Evolutionary conservation across 2,797 vertebrate genomes (phyloP), one percentile per base, ranked within the genome.

Genomic region (Cyclopterus lumpus): DNA sequence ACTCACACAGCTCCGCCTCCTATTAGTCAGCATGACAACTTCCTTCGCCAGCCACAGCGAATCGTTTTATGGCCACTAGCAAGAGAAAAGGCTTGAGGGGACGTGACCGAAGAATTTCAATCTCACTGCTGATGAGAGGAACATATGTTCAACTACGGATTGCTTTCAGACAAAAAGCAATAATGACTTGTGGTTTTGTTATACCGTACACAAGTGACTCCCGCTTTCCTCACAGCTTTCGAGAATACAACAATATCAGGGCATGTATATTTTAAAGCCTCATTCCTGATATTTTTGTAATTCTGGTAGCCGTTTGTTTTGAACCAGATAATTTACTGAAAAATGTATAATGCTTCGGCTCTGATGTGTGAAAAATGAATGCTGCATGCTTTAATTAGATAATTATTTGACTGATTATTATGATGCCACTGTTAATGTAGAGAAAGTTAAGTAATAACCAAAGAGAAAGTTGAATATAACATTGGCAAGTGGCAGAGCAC

Each of bases 11-110:
- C 81, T 75, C 68, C 28, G 44, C 76, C 61, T 78, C 66, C 63
- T 82, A 69, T 83, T 59, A 80, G 20, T 77, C 71, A 82, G 78
- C 42, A 67, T 49, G 75, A 87, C 57, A 80, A 80, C 80, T 75
- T 77, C 79, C 67, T 75, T 73, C 14, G 11, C 42, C 28, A 65
- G 57, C 40, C 14, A 42, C 34, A n/a, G 42, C 34, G 57, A 67
- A 77, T 64, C n/a, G 10, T 49, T 64, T 72, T 26, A 77, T 6
- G 7, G 22, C 10, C 16, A 38, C 54, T 6, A 51, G 68, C 5
- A 18, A 53, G 40, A 66, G 20, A 64, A 70, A 66, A 24, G 18
- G 73, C 67, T 67, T 24, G 28, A 67, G 16, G 62, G 40, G 66
- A 61, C 36, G 28, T 44, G 26, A 79, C 30, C 48, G 48, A 59